phyloP scores from a whole-genome alignment of 2,888 invertebrate genomes.

The Orthosia gothica region DNA sequence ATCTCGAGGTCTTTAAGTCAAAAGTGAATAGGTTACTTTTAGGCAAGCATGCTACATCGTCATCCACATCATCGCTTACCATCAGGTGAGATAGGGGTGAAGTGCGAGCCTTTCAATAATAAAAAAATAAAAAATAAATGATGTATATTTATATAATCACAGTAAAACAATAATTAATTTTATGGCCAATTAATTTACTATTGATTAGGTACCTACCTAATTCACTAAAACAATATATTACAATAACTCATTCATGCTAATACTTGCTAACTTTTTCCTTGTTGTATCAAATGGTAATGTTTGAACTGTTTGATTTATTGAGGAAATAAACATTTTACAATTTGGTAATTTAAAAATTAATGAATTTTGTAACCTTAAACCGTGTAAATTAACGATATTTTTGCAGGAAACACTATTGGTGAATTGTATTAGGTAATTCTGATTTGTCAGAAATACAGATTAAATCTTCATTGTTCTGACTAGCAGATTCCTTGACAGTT shows the following conservation, averaged over 20 bases:
- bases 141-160: neutral
- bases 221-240: conserved; percentile 6
- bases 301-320: neutral
- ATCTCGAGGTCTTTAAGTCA: no score
- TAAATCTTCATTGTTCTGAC: no score
- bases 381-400: neutral
- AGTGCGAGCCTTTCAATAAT: no score
- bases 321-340: neutral
- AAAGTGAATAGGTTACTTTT: no score
- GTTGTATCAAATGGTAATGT: conserved; percentile 8
- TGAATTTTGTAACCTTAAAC: neutral
- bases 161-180: neutral
- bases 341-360: neutral
- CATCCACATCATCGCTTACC: no score
- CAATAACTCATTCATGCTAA: neutral
- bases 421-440: no score
- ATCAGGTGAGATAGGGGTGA: no score
- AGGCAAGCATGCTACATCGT: no score
- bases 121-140: no score
- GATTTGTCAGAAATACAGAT: no score
- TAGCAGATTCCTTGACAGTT: no score
- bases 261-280: neutral
- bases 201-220: neutral
- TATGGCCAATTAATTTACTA: neutral
- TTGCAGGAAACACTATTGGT: neutral